phyloP scores from a whole-genome alignment of 2,888 invertebrate species.

The Limenitis camilla region DNA sequence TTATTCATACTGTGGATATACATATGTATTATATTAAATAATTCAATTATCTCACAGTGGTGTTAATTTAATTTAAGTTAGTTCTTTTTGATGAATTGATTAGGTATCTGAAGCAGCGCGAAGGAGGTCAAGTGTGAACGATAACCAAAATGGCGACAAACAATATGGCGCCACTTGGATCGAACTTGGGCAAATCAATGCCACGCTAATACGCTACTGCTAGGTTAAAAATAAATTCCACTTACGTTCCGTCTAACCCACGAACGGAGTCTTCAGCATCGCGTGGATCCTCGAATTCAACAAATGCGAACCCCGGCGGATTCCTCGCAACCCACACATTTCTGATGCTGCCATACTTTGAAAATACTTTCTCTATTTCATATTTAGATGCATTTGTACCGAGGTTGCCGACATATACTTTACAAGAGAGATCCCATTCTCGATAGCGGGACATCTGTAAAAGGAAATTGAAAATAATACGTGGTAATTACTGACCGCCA shows the following conservation, averaged over 20 bases:
- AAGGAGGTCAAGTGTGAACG: slow-evolving; percentile 1
- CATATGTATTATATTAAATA: no score
- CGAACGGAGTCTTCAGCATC: slow-evolving; percentile 91
- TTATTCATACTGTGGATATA: no score
- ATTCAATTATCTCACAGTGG: no score
- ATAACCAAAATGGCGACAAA: slow-evolving; percentile 25
- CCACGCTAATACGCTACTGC: neutral
- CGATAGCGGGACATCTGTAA: slow-evolving; percentile 79
- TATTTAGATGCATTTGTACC: slow-evolving; percentile 93
- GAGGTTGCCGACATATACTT: slow-evolving; percentile 94
- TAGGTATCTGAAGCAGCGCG: neutral
- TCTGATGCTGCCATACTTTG: slow-evolving; percentile 89
- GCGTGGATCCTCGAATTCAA: slow-evolving; percentile 90
- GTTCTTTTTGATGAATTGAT: neutral
- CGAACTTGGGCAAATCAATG: slow-evolving; percentile 3
- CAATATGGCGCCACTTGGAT: slow-evolving; percentile 13
- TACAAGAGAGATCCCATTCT: slow-evolving; percentile 91
- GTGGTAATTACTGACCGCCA: slow-evolving; percentile 22
- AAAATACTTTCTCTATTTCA: slow-evolving; percentile 90
- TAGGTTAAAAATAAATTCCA: neutral
- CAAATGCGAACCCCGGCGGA: slow-evolving; percentile 94
- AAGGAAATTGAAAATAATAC: slow-evolving; percentile 12
- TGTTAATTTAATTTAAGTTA: no score
- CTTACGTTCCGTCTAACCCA: slow-evolving; percentile 83
- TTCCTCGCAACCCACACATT: slow-evolving; percentile 97